Evolutionary conservation across 2,888 invertebrate species (phyloP), one percentile per base, ranked within the genome.

Genomic region (Stenodera caucasica): DNA sequence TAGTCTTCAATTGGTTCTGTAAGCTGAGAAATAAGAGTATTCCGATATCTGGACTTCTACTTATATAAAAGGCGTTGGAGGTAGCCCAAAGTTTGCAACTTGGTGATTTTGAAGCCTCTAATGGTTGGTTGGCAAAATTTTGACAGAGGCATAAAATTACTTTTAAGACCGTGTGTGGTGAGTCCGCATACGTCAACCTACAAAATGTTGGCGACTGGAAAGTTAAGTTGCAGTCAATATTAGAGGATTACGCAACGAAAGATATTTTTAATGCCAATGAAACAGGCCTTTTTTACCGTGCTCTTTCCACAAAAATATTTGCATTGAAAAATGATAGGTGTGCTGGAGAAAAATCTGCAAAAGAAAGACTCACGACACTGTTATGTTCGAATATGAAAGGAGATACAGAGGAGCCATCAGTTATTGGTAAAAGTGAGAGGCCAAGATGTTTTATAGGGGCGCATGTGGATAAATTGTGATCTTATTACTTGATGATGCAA

Each of bases 331-430:
- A 30, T 58, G 50, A 59, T 12, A 53, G 45, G 4, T 63, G 40
- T 45, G 1, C 45, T 15, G 52, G 53, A 18, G 21, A 37, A 35
- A 57, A 49, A 23, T 21, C 32, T 40, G 57, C 52, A 55, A 57
- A 66, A 58, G 50, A 61, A 54, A 29, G 53, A 23, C 12, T 65
- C n/a, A 64, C 61, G 52, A 58, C 64, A 61, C 57, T 64, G 30
- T 55, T 60, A 21, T 64, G 61, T 49, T 53, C 21, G 30, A 66
- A 58, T 57, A 61, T 63, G 60, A 33, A 58, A 50, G 60, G 63
- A 53, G 63, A 57, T 4, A 63, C 60, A 49, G 53, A 63, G 51
- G 30, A 53, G 5, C 51, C 60, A 40, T 37, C 51, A 37, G 29
- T 62, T 21, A 54, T 63, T 21, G 60, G 57, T 14, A 53, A 60